These are phyloP conservation scores for Dicyrtomina minuta DNA, from an alignment of 2,888 invertebrate genomes.

Conservation along the genomic window DNA sequence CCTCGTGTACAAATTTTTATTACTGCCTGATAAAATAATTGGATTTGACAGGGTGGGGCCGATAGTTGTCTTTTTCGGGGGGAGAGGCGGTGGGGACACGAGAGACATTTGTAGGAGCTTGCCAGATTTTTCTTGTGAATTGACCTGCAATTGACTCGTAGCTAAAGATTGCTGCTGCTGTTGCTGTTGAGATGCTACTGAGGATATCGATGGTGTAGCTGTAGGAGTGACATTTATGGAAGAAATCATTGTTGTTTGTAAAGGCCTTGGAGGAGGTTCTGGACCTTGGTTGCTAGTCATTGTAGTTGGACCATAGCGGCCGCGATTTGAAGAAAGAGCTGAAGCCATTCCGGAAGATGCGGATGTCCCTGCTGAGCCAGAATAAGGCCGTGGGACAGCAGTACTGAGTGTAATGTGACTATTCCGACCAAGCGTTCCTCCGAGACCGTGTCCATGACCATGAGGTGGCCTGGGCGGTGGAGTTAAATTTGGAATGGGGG, in stretches of 20 bases:
- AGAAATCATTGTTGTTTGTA: conserved; percentile 45
- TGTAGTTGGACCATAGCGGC: no score
- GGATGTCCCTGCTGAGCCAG: conserved; percentile 49
- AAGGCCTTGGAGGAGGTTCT: conserved; percentile 69
- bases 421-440: conserved; percentile 1
- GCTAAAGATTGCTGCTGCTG: no score
- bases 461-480: conserved; percentile 52
- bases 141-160: no score
- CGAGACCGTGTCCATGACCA: not conserved
- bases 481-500: conserved; percentile 49
- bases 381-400: conserved; percentile 51
- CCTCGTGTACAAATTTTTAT: conserved; percentile 19
- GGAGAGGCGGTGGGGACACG: conserved; percentile 66
- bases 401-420: conserved; percentile 32
- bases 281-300: conserved; percentile 58
- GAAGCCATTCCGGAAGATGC: not conserved
- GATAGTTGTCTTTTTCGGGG: conserved; percentile 62
- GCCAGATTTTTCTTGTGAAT: no score
- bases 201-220: conserved; percentile 63
- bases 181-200: no score
- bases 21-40: conserved; percentile 18
- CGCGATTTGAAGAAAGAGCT: not conserved
- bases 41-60: conserved; percentile 42
- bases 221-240: conserved; percentile 35
- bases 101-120: conserved; percentile 16